A percentile compares a stretch with the other conserved stretches of the same genome.
phyloP scores from a whole-genome alignment of 1,140 invertebrate genomes.

The Calliphora vicina region DNA sequence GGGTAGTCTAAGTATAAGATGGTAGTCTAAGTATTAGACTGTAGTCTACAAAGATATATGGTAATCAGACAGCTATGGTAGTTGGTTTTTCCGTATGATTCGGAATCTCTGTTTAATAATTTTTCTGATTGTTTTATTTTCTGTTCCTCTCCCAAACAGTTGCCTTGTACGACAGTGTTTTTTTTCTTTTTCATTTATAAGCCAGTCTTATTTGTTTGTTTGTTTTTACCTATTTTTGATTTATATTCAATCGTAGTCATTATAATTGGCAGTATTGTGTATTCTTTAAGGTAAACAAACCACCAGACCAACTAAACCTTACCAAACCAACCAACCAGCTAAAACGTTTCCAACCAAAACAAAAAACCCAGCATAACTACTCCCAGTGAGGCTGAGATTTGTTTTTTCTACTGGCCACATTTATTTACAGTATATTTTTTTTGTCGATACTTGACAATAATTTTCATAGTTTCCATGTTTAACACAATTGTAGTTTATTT shows the following conservation, averaged over 20 bases:
- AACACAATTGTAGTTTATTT: slow-evolving; percentile 4
- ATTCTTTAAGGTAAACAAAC: slow-evolving; percentile 14
- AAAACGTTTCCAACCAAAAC: neutral
- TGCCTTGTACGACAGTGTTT: neutral
- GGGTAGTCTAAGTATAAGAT: no score
- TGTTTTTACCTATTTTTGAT: neutral
- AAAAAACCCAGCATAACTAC: neutral
- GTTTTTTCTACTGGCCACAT: neutral
- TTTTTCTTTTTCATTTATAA: neutral
- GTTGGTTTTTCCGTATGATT: neutral
- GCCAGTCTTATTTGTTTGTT: neutral
- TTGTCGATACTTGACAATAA: slow-evolving; percentile 5
- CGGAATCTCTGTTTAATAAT: neutral
- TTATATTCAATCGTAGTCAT: slow-evolving; percentile 16
- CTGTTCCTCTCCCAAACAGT: neutral
- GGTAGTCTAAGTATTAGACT: no score
- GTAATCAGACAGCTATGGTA: no score
- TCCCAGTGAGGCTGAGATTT: neutral
- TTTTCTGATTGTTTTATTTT: neutral
- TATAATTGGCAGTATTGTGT: slow-evolving; percentile 13
- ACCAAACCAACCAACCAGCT: neutral
- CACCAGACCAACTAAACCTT: neutral
- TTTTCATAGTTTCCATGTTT: slow-evolving; percentile 14
- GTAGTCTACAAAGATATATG: no score
- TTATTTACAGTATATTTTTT: neutral